Percentiles rank a stretch among this genome's conserved stretches.
Evolutionary conservation across 1,140 invertebrate genomes (phyloP).

Genomic region (Macrobrachium rosenbergii): DNA sequence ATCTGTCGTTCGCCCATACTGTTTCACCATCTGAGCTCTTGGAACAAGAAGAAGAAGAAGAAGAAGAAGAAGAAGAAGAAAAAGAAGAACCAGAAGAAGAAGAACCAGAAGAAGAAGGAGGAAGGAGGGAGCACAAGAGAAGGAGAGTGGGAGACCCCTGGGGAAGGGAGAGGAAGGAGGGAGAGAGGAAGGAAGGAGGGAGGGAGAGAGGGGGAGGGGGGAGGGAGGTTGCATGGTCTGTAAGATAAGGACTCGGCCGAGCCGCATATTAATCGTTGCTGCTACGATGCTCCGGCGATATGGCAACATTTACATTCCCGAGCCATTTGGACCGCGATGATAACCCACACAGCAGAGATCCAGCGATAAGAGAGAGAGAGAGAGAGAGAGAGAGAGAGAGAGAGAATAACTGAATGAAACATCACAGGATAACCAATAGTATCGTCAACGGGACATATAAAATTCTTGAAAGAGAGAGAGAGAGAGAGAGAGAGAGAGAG

Average conservation of each 20-base stretch:
- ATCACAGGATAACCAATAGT: too few species aligned
- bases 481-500: too few species aligned
- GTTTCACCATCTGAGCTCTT: too few species aligned
- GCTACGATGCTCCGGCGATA: conserved; percentile 19
- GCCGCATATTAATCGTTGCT: conserved; percentile 25
- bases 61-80: too few species aligned
- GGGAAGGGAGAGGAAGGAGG: neutral
- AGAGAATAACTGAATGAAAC: neutral
- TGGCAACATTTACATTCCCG: conserved; percentile 22
- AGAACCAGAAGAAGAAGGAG: too few species aligned
- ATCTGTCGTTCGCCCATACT: too few species aligned
- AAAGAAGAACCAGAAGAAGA: too few species aligned
- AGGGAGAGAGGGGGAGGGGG: neutral
- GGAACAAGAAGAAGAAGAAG: neutral
- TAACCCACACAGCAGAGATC: conserved; percentile 11
- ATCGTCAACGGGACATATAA: too few species aligned
- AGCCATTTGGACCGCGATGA: conserved; percentile 20
- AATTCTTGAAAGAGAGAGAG: too few species aligned
- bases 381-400: conserved; percentile 4
- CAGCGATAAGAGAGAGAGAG: too few species aligned
- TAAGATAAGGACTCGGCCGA: conserved; percentile 15
- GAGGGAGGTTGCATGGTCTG: conserved; percentile 20
- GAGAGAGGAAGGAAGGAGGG: neutral
- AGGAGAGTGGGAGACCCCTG: too few species aligned
- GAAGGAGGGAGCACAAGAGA: too few species aligned